These are phyloP conservation scores for Chelonus insularis DNA, from an alignment of 1,140 invertebrate species.

Conservation along the genomic window DNA sequence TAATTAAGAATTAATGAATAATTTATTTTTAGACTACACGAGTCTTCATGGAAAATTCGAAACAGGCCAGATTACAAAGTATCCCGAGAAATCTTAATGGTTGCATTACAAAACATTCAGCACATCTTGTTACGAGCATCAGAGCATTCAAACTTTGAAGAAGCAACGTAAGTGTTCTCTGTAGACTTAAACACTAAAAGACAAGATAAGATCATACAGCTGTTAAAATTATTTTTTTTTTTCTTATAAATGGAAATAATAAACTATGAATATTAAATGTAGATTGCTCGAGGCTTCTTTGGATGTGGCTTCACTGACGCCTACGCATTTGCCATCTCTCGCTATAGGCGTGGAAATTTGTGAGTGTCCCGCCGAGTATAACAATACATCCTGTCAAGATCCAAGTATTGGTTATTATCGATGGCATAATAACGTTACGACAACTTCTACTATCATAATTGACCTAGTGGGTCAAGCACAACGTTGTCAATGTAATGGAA, in stretches of 20 bases:
- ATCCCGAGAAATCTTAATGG: slow-evolving; percentile 81
- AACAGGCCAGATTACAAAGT: slow-evolving; percentile 66
- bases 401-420: slow-evolving; percentile 85
- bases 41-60: slow-evolving; percentile 67
- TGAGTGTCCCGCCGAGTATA: slow-evolving; percentile 78
- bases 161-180: slow-evolving; percentile 63
- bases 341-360: slow-evolving; percentile 88
- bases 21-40: slow-evolving; percentile 61
- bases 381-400: slow-evolving; percentile 83
- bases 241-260: not conserved
- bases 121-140: slow-evolving; percentile 78
- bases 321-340: slow-evolving; percentile 65
- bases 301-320: slow-evolving; percentile 75
- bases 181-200: not conserved
- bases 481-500: slow-evolving; percentile 81
- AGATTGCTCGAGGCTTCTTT: slow-evolving; percentile 78
- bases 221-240: slow-evolving; percentile 11
- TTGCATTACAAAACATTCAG: slow-evolving; percentile 84
- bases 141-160: slow-evolving; percentile 67
- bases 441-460: slow-evolving; percentile 67
- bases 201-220: slow-evolving; percentile 7
- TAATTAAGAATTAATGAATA: not conserved
- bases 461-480: slow-evolving; percentile 78
- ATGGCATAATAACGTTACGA: slow-evolving; percentile 63
- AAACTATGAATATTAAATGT: slow-evolving; percentile 30